Base-by-base conservation (phyloP, 1,140 invertebrate genomes). In the Drosophila sp. region DNA sequence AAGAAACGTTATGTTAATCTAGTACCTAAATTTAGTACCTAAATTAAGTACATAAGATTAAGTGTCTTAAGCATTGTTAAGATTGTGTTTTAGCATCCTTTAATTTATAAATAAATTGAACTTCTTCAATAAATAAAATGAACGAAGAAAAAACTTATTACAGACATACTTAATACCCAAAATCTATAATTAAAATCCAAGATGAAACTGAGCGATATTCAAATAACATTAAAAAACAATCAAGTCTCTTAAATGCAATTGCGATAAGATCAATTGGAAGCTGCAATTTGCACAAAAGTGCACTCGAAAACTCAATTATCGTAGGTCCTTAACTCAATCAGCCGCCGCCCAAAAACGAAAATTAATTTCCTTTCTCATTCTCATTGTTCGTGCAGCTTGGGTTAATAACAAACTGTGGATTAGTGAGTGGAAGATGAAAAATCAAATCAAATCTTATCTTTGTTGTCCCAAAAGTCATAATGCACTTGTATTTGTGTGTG, bases 381-480 rank as follows among this genome's bases (percentile, higher is more conserved):
- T 27, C 44, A 3, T 50, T 50, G 27, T 50, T 50, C 44, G 23
- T 27, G 7, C 1, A 50, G 44, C 6, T 47, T 47, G 44, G 35
- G 35, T 38, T 38, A 38, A 38, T 38, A 38, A 38, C 35, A 38
- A 50, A 50, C 44, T 50, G 4, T 50, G 10, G 44, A 50, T 50
- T 50, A 50, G 44, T 62, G n/a, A 11, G 41, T 33, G 27, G 11
- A 10, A 47, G 7, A 50, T 33, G 8, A 23, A 54, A 47, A 47
- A 60, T 35, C 40, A 5, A 47, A 33, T 41, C 8, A 33, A 47
- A 60, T 17, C 40, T 3, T 32, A 27, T 41, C 8, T n/a, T 11
- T 47, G 23, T 47, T 58, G 10, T 29, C 27, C 5, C 55, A 54
- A 67, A 25, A 30, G 23, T 47, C n/a, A 33, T 3, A 62, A 60